Conservation (phyloP, 1,140 invertebrate genomes). For the Euura lappo region DNA sequence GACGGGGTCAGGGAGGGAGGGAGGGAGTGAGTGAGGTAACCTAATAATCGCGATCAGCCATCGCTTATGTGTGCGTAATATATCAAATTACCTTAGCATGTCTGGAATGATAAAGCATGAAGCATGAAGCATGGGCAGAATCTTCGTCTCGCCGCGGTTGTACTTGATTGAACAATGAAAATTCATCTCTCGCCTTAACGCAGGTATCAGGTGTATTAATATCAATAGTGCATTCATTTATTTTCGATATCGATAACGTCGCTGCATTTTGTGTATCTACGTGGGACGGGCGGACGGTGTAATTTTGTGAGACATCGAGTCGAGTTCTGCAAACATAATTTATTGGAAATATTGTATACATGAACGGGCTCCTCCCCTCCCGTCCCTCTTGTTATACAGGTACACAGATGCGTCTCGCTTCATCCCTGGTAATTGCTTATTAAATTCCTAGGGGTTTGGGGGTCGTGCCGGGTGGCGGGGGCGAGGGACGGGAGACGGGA, state of each 20-base stretch:
- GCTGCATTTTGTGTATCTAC: too few relatives aligned
- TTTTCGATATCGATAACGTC: too few relatives aligned
- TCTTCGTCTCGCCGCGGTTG: neutral
- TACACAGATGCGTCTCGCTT: constrained; percentile 50
- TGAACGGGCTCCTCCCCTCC: neutral
- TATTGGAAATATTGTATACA: constrained; percentile 46
- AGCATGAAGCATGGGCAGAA: neutral
- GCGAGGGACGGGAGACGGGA: neutral
- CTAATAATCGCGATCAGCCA: constrained; percentile 59
- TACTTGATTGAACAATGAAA: too few relatives aligned
- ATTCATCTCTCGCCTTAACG: too few relatives aligned
- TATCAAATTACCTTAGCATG: constrained; percentile 56
- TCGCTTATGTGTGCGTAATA: constrained; percentile 58
- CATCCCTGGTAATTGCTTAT: constrained; percentile 53
- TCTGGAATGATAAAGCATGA: constrained; percentile 48
- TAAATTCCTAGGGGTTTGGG: constrained; percentile 43
- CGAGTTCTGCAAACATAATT: constrained; percentile 38
- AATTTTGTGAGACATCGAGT: constrained; percentile 24
- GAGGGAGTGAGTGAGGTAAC: constrained; percentile 34
- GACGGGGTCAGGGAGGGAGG: constrained; percentile 7
- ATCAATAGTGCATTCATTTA: too few relatives aligned
- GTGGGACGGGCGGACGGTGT: too few relatives aligned
- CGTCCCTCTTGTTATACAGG: constrained; percentile 8
- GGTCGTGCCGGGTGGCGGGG: constrained; percentile 21
- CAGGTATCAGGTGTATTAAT: too few relatives aligned